Evolutionary conservation across 2,797 vertebrate genomes (phyloP), one percentile per base, ranked within the genome.

Genomic region (Euthynnus affinis): DNA sequence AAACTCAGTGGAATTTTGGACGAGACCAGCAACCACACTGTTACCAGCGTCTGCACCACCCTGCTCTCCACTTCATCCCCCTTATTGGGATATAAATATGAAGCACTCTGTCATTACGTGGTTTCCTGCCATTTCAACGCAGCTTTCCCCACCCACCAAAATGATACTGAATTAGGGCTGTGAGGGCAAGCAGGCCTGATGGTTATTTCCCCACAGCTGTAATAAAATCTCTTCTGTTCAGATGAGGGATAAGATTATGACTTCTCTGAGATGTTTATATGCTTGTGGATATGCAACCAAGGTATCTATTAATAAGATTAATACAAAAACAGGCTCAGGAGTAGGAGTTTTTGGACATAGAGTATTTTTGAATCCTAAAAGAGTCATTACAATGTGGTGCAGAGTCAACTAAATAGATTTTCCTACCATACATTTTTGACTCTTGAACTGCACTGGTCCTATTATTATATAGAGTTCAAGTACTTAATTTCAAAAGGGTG

Each of bases 81-180:
- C 71, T 78, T 71, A 64, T 76, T 84, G 69, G 74, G 82, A 90
- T 85, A 91, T 88, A 91, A 87, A 91, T 89, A 87, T 70, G 71
- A 89, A 77, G 58, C 83, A 82, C 66, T 70, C 81, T 87, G 84
- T 91, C 85, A 91, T 94, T 92, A 92, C 51, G 89, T 88, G 93
- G 92, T 90, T 93, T 92, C 88, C 80, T 90, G 90, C 76, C 76
- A 68, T 89, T 91, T 84, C 80, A 71, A 61, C 17, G 44, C 70
- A 83, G 86, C 80, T 80, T 77, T 76, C 83, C 74, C 90, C 87
- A 79, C 87, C 84, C 88, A 81, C 78, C 82, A 71, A 85, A 89
- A 88, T 79, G 67, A 91, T 82, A 81, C 83, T 86, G 87, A 88
- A 82, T 89, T 83, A 87, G 75, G 71, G 70, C 74, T 82, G 76